A percentile compares a stretch with the other conserved stretches of the same genome.
Conservation (phyloP, 2,888 invertebrate genomes). For the Oscheius onirici region DNA sequence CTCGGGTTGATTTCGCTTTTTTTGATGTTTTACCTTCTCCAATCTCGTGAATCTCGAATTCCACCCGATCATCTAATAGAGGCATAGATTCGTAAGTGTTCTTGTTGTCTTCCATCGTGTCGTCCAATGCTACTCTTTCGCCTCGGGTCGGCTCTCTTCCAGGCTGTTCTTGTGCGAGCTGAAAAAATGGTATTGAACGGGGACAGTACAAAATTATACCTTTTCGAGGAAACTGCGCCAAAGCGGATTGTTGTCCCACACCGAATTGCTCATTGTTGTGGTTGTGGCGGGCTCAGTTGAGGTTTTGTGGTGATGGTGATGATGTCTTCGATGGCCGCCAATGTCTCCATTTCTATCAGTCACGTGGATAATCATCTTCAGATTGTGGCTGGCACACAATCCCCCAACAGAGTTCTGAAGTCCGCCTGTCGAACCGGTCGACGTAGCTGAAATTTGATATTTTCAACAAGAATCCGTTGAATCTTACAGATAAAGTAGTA, state of each 20-base stretch:
- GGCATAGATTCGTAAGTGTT: constrained; percentile 40
- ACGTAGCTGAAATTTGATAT: constrained; percentile 54
- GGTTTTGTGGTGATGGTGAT: constrained; percentile 44
- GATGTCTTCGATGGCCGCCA: constrained; percentile 36
- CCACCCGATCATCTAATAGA: constrained; percentile 33
- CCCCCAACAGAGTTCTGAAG: constrained; percentile 53
- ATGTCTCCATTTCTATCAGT: constrained; percentile 52
- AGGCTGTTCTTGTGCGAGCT: constrained; percentile 35
- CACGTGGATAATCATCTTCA: constrained; percentile 59
- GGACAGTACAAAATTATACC: neutral
- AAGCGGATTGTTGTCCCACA: constrained; percentile 32
- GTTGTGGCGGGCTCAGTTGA: constrained; percentile 32
- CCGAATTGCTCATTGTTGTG: constrained; percentile 22
- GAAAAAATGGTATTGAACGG: neutral
- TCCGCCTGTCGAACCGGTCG: constrained; percentile 48
- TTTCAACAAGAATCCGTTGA: neutral
- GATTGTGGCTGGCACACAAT: constrained; percentile 55
- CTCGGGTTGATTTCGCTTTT: neutral
- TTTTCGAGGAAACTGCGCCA: constrained; percentile 56
- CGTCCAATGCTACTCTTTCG: constrained; percentile 45
- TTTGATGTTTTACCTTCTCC: constrained; percentile 44
- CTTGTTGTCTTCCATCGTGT: constrained; percentile 41
- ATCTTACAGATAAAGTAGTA: constrained; percentile 60
- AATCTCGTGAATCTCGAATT: constrained; percentile 59
- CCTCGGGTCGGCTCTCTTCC: constrained; percentile 37